A percentile compares a stretch with the other conserved stretches of the same genome.
phyloP scores from a whole-genome alignment of 2,888 invertebrate genomes.

The Strigamia crassipes region DNA sequence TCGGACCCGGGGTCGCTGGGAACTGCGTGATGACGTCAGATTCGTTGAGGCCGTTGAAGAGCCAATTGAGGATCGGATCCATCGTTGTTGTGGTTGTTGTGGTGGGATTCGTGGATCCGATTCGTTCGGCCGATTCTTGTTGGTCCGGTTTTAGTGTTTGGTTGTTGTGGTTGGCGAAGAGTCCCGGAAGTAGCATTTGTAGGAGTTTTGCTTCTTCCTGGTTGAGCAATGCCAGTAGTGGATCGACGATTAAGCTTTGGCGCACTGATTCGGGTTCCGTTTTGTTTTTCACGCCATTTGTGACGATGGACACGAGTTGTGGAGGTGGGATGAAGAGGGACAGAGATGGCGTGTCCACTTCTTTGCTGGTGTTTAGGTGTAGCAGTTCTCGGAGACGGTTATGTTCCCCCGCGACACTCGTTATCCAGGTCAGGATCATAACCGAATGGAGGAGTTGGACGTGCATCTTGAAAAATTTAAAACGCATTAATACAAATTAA shows the following conservation, averaged over 20 bases:
- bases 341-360: slow-evolving; percentile 2
- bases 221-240: slow-evolving; percentile 33
- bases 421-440: neutral
- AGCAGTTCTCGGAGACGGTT: neutral
- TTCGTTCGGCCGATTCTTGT: neutral
- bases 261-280: neutral
- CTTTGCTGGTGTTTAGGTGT: neutral
- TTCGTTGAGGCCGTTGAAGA: neutral
- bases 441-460: neutral
- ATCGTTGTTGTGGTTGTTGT: neutral
- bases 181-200: neutral
- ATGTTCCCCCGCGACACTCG: neutral
- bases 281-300: neutral
- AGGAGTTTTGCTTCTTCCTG: slow-evolving; percentile 30
- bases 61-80: slow-evolving; percentile 24
- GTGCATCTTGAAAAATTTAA: neutral
- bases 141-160: neutral
- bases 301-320: slow-evolving; percentile 8
- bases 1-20: neutral
- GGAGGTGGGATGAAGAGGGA: slow-evolving; percentile 43
- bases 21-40: neutral
- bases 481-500: too few species aligned
- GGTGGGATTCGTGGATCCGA: neutral
- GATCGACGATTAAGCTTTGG: slow-evolving; percentile 4
- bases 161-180: neutral